A percentile compares a stretch with the other conserved stretches of the same genome.
These are phyloP conservation scores for Caenorhabditis sp. DNA, from an alignment of 2,888 invertebrate species.

Conservation along the genomic window DNA sequence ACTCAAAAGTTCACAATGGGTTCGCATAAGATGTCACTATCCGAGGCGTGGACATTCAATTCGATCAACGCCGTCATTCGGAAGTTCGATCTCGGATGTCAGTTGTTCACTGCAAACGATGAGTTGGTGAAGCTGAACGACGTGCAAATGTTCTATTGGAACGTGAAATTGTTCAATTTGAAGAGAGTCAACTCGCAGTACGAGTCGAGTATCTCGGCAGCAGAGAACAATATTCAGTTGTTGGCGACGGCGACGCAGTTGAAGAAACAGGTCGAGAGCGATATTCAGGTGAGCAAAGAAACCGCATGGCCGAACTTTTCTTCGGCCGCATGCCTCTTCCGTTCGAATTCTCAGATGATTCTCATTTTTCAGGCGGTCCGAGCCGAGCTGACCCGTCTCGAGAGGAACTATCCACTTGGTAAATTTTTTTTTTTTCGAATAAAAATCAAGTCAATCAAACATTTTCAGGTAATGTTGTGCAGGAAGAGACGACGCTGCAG, in stretches of 20 bases:
- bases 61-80: conserved; percentile 74
- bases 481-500: conserved; percentile 34
- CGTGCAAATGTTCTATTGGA: conserved; percentile 79
- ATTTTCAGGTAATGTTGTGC: conserved; percentile 15
- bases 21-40: conserved; percentile 73
- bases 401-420: conserved; percentile 16
- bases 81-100: conserved; percentile 78
- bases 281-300: conserved; percentile 54
- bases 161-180: conserved; percentile 74
- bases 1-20: conserved; percentile 71
- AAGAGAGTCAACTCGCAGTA: conserved; percentile 66
- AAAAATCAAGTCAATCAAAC: not conserved
- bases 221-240: conserved; percentile 60
- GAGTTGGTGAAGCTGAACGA: conserved; percentile 74
- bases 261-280: conserved; percentile 80
- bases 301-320: too few species aligned
- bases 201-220: conserved; percentile 58
- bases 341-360: too few species aligned
- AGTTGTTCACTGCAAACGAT: conserved; percentile 75
- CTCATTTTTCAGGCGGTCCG: conserved; percentile 30
- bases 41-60: conserved; percentile 78
- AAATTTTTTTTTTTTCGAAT: not conserved
- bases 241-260: conserved; percentile 64
- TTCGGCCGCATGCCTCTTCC: too few species aligned
- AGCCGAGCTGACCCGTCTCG: conserved; percentile 28